Evolutionary conservation across 1,140 invertebrate species (phyloP).

Genomic region (Heliconius congener): DNA sequence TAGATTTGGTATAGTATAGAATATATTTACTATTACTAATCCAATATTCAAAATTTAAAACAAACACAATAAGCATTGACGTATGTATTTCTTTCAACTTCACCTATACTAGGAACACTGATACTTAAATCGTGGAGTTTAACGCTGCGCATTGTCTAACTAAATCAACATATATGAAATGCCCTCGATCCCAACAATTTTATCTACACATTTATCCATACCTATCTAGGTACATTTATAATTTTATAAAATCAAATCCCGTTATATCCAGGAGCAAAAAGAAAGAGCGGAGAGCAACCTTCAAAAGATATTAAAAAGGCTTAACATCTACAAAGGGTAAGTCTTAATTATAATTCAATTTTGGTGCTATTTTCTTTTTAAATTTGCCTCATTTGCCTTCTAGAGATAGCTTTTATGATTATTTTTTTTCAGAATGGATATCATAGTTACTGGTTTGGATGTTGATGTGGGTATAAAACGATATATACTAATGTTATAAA

Average conservation of each 20-base stretch:
- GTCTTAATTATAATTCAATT: conserved; percentile 32
- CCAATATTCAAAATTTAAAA: background rate
- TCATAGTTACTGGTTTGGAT: conserved; percentile 15
- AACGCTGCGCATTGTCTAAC: no score
- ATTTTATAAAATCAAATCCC: conserved; percentile 14
- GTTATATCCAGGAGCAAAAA: conserved; percentile 27
- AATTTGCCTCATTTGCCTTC: conserved; percentile 26
- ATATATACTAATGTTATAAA: no score
- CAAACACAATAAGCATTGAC: no score
- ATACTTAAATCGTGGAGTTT: no score
- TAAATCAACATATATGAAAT: no score
- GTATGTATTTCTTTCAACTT: no score
- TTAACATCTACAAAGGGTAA: conserved; percentile 37
- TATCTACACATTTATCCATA: no score
- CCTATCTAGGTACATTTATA: background rate
- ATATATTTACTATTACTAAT: background rate
- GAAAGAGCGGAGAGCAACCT: conserved; percentile 23
- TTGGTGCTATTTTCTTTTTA: conserved; percentile 31
- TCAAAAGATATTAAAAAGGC: conserved; percentile 32
- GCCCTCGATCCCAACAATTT: no score
- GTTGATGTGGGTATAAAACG: background rate
- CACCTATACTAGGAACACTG: no score
- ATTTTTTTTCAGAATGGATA: conserved; percentile 24
- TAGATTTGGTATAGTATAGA: conserved; percentile 28
- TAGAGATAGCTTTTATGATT: background rate